Evolutionary conservation across 2,113 vertebrate species (phyloP).

Genomic region (Serilophus lunatus): DNA sequence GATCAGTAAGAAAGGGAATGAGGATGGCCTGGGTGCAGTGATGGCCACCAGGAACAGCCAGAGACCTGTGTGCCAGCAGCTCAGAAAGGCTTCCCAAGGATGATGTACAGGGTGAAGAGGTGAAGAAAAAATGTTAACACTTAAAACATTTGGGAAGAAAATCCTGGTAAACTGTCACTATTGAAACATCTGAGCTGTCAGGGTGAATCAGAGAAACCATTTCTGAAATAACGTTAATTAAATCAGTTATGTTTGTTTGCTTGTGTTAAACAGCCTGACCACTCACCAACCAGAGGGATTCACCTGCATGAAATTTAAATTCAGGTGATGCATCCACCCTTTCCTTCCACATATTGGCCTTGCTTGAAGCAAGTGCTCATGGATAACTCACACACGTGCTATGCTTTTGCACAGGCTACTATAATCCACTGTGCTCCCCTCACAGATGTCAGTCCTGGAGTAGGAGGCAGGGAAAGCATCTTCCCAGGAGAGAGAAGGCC

Average conservation of each 20-base stretch:
- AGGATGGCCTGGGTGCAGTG: background rate
- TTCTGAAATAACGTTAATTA: background rate
- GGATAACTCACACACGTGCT: background rate
- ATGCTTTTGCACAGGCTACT: background rate
- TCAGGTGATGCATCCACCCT: background rate
- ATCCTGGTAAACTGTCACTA: background rate
- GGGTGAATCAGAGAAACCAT: background rate
- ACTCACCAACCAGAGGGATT: background rate
- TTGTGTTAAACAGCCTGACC: background rate
- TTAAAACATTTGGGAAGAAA: background rate
- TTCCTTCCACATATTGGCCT: background rate
- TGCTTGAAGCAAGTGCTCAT: background rate
- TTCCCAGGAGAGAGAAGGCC: background rate
- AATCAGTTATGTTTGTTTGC: background rate
- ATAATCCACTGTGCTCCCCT: background rate
- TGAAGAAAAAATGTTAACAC: background rate
- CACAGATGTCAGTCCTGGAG: background rate
- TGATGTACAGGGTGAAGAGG: background rate
- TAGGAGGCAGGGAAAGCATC: background rate
- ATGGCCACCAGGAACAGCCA: background rate
- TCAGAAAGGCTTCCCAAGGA: background rate
- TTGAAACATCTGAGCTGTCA: background rate
- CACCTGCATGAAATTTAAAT: background rate
- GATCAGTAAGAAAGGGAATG: background rate
- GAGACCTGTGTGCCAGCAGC: rapidly evolving